A percentile compares a stretch with the other conserved stretches of the same genome.
These are phyloP conservation scores for Lasioglossum albipes DNA, from an alignment of 1,140 invertebrate genomes.

Conservation along the genomic window DNA sequence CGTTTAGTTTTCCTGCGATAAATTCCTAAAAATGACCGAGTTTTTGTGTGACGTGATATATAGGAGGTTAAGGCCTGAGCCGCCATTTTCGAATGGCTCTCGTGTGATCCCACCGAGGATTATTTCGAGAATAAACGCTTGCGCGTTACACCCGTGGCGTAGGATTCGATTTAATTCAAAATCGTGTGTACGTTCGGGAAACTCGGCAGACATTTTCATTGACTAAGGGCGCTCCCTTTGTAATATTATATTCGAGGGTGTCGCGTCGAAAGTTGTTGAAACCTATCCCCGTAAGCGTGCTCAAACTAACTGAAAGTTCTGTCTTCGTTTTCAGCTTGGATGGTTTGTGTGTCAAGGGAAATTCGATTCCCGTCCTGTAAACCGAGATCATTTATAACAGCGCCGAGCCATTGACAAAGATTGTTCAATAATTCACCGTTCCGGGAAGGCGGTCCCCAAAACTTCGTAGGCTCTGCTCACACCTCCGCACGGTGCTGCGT, in stretches of 20 bases:
- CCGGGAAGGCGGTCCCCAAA: neutral
- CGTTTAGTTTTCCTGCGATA: too few species aligned
- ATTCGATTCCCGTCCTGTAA: neutral
- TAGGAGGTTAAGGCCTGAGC: too few species aligned
- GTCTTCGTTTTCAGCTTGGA: neutral
- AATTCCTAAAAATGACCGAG: too few species aligned
- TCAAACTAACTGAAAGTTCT: neutral
- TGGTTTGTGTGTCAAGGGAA: slow-evolving; percentile 9
- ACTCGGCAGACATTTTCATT: neutral
- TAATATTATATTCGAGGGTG: slow-evolving; percentile 8
- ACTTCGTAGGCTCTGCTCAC: neutral
- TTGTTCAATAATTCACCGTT: neutral
- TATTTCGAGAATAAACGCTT: neutral
- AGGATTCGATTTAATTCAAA: neutral
- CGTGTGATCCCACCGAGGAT: neutral
- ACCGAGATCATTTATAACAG: slow-evolving; percentile 1
- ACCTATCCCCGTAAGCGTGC: neutral
- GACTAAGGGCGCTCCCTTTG: neutral
- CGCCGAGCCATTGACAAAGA: neutral
- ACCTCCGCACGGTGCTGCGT: too few species aligned
- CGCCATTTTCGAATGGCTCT: too few species aligned
- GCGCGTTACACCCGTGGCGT: too few species aligned
- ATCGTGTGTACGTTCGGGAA: too few species aligned
- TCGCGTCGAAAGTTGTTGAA: slow-evolving; percentile 16
- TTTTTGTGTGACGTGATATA: too few species aligned